These are phyloP conservation scores for Coracopsis vasa DNA, from an alignment of 2,113 vertebrate species.

Conservation along the genomic window DNA sequence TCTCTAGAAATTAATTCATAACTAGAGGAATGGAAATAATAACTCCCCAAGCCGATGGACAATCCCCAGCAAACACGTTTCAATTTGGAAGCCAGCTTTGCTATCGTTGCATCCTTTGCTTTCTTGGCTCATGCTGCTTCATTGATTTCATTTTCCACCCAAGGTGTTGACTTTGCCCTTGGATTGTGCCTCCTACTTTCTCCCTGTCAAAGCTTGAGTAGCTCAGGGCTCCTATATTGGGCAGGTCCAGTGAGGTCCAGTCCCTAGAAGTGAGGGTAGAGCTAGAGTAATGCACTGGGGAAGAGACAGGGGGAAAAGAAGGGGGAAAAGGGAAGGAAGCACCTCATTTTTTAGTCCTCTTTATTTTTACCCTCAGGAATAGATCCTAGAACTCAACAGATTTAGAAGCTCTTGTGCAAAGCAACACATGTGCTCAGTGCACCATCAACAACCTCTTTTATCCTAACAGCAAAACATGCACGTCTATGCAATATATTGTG, in stretches of 20 bases:
- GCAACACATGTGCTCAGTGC: not conserved
- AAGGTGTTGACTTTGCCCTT: constrained; percentile 35
- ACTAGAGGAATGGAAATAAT: constrained; percentile 68
- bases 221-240: not conserved
- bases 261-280: not conserved
- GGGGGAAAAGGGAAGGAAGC: accelerated
- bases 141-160: constrained; percentile 61
- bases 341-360: not conserved
- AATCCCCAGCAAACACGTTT: constrained; percentile 64
- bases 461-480: accelerated
- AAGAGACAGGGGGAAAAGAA: not conserved
- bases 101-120: not conserved
- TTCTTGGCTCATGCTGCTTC: not conserved
- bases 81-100: constrained; percentile 52
- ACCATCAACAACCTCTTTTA: not conserved
- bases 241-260: not conserved
- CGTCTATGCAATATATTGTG: accelerated
- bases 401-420: not conserved
- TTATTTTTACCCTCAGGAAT: not conserved
- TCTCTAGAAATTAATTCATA: constrained; percentile 77
- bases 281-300: not conserved
- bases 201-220: not conserved
- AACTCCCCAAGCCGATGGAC: constrained; percentile 34
- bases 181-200: not conserved
- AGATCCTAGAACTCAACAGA: not conserved